Percentiles rank a stretch among this genome's conserved stretches.
Conservation (phyloP, 1,140 invertebrate genomes). For the Muscidifurax raptorellus region DNA sequence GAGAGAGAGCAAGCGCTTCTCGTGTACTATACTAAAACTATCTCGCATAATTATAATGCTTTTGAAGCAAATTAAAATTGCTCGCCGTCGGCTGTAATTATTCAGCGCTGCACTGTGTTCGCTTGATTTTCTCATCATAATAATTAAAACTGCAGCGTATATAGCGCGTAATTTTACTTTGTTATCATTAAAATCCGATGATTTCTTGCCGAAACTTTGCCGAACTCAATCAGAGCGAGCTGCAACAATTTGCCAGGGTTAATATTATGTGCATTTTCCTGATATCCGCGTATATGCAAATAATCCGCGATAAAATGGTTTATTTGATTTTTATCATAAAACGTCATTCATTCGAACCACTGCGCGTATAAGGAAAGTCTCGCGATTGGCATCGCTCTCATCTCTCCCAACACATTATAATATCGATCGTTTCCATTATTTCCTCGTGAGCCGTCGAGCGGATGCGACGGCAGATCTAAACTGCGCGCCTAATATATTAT, state of each 20-base stretch:
- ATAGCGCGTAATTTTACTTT: background rate
- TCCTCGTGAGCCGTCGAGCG: background rate
- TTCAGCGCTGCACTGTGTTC: background rate
- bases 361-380: no score
- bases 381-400: no score
- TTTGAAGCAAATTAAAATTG: constrained; percentile 26
- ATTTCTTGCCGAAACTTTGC: background rate
- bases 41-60: constrained; percentile 25
- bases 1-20: background rate
- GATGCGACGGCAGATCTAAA: background rate
- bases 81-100: constrained; percentile 12
- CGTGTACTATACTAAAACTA: constrained; percentile 18
- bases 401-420: background rate
- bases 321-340: no score
- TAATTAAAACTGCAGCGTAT: background rate
- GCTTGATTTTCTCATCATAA: constrained; percentile 6
- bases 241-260: no score
- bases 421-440: constrained; percentile 48
- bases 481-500: background rate
- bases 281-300: no score
- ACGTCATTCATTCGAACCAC: no score
- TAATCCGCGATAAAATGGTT: no score
- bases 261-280: no score
- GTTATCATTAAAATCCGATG: background rate
- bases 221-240: no score